Evolutionary conservation across 2,797 vertebrate species (phyloP).

Genomic region (Intellagama lesueurii): DNA sequence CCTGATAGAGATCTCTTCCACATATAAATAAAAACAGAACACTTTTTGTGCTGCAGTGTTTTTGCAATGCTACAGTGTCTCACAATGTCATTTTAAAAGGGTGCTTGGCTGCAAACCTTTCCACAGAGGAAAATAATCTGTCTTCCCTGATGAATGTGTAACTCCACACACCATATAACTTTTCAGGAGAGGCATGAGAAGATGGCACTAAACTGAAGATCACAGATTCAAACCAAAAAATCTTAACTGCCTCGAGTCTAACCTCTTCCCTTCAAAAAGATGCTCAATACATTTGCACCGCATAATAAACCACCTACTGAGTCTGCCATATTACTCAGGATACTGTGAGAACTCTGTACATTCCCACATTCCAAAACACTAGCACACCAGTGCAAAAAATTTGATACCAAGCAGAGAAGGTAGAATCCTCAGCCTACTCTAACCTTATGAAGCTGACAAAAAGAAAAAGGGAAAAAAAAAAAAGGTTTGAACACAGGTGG

Average conservation of each 20-base stretch:
- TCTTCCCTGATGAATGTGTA: conserved; percentile 52
- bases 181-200: conserved; percentile 60
- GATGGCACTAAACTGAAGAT: conserved; percentile 68
- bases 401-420: neutral
- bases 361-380: neutral
- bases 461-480: too few species aligned
- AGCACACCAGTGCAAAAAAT: neutral
- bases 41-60: conserved; percentile 51
- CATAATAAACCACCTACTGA: neutral
- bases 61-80: conserved; percentile 64
- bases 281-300: neutral
- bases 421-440: too few species aligned
- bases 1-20: conserved; percentile 67
- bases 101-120: conserved; percentile 63
- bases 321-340: neutral
- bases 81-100: conserved; percentile 69
- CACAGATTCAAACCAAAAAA: conserved; percentile 56
- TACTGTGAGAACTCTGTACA: neutral
- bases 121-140: conserved; percentile 70
- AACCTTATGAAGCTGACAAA: too few species aligned
- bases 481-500: neutral
- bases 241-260: conserved; percentile 6
- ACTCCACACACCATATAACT: conserved; percentile 64
- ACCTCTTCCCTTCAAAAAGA: neutral
- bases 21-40: conserved; percentile 73